phyloP scores from a whole-genome alignment of 2,888 invertebrate genomes.

The Prosopocoilus inquinatus region DNA sequence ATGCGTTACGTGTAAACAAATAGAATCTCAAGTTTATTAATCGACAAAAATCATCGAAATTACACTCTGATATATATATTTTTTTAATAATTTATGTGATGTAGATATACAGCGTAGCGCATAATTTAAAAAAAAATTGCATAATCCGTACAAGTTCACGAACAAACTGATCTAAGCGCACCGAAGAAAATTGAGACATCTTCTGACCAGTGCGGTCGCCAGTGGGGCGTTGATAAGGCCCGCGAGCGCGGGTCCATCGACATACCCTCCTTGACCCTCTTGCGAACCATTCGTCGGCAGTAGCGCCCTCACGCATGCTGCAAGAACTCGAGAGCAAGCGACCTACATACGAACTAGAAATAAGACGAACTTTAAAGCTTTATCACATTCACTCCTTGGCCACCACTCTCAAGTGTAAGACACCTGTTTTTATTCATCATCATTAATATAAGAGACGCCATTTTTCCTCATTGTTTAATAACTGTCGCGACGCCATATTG shows the following conservation, averaged over 20 bases:
- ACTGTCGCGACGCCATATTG: conserved; percentile 2
- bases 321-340: conserved; percentile 39
- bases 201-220: background rate
- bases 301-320: conserved; percentile 35
- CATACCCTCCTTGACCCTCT: conserved; percentile 44
- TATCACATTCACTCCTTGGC: conserved; percentile 50
- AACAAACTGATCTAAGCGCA: background rate
- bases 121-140: background rate
- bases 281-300: conserved; percentile 39
- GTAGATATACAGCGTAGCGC: background rate
- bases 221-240: conserved; percentile 1
- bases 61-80: too few species aligned
- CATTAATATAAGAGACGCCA: conserved; percentile 9
- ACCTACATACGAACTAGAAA: conserved; percentile 51
- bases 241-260: background rate
- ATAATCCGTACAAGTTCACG: conserved; percentile 4
- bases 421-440: conserved; percentile 27
- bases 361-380: conserved; percentile 52
- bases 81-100: background rate
- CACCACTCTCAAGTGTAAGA: conserved; percentile 48
- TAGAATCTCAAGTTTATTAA: too few species aligned
- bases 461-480: conserved; percentile 6
- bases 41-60: too few species aligned
- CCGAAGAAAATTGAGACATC: background rate
- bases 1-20: too few species aligned